These are phyloP conservation scores for Trilocha varians DNA, from an alignment of 2,888 invertebrate genomes.

Conservation along the genomic window DNA sequence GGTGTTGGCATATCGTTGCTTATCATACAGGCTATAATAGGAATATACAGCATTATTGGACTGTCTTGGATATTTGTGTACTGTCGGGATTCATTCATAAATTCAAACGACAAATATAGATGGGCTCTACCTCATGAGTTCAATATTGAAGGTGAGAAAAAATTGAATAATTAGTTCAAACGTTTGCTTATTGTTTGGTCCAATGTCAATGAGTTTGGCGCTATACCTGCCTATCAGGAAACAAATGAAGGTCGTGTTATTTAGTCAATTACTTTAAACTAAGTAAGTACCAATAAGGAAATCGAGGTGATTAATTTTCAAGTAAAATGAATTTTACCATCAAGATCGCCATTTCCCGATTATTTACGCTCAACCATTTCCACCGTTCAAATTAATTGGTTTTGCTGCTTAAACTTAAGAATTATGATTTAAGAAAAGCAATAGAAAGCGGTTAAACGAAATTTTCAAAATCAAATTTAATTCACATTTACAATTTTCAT, in stretches of 20 bases:
- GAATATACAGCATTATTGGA: conserved; percentile 89
- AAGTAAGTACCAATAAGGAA: conserved; percentile 9
- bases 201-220: conserved; percentile 24
- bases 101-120: conserved; percentile 82
- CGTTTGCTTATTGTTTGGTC: conserved; percentile 20
- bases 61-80: conserved; percentile 94
- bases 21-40: conserved; percentile 84
- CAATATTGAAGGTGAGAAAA: conserved; percentile 75
- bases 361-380: background rate
- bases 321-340: background rate
- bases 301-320: background rate
- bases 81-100: conserved; percentile 89
- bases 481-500: too few relatives aligned
- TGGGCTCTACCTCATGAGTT: conserved; percentile 85
- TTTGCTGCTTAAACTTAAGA: background rate
- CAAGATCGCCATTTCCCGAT: background rate
- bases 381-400: conserved; percentile 1
- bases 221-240: conserved; percentile 33
- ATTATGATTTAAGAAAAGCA: background rate
- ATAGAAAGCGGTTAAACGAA: too few relatives aligned
- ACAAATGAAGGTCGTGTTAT: conserved; percentile 28
- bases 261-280: conserved; percentile 31
- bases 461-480: too few relatives aligned
- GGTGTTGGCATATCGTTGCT: conserved; percentile 90
- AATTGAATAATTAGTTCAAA: conserved; percentile 12